Evolutionary conservation across 2,797 vertebrate species (phyloP).

Genomic region (Alectoris magna): DNA sequence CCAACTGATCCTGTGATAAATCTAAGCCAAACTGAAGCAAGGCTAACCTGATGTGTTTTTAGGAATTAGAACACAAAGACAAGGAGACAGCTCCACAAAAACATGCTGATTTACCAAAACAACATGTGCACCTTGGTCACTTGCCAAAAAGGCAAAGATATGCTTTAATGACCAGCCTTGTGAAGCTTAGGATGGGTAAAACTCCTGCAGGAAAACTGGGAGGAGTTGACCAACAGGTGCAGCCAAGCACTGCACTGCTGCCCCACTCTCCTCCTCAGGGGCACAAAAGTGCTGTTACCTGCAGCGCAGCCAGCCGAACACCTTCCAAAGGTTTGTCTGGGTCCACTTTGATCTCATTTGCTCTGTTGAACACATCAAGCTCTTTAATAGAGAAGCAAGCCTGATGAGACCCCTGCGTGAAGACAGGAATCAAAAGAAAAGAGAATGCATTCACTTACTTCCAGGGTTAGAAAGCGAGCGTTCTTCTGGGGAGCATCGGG

Average conservation of each 20-base stretch:
- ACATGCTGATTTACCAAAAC: background rate
- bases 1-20: background rate
- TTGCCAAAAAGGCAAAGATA: background rate
- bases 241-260: background rate
- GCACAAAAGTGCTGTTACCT: constrained; percentile 81
- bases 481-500: constrained; percentile 90
- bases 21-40: accelerated
- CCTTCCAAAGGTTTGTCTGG: constrained; percentile 96
- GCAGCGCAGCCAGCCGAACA: constrained; percentile 85
- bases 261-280: background rate
- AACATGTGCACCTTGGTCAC: background rate
- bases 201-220: accelerated
- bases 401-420: constrained; percentile 83
- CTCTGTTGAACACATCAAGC: constrained; percentile 83
- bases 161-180: background rate
- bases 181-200: background rate
- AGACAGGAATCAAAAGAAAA: background rate
- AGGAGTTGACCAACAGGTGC: accelerated
- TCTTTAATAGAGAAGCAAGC: constrained; percentile 82
- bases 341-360: constrained; percentile 91
- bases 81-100: background rate
- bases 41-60: accelerated
- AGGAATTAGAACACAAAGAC: background rate
- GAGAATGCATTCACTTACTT: constrained; percentile 81
- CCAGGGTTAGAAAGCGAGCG: constrained; percentile 84